Base-by-base conservation (phyloP, 2,113 vertebrate genomes). In the Scalopus aquaticus region DNA sequence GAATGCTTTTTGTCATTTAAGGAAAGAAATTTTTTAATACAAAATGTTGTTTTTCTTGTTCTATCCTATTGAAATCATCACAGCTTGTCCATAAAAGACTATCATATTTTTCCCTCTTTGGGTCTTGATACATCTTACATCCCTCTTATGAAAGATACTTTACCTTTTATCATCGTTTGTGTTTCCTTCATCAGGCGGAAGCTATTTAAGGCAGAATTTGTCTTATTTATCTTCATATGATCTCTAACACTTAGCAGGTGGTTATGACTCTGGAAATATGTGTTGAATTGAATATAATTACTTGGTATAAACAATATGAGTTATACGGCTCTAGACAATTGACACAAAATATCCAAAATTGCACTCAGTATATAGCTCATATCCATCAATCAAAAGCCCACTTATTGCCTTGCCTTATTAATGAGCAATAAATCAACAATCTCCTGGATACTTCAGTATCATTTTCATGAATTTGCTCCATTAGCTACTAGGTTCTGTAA, bases 201-300 rank as follows among this genome's bases (percentile, higher is more conserved):
- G 80, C 6, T 67, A 24, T 62, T 65, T 76, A 80, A 81, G 37
- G 73, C 35, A 65, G 42, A 32, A 58, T 77, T 88, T 79, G 58
- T 93, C 37, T 85, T 65, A 74, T 6, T 37, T 39, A 91, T 28
- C 19, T 85, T 65, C 65, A 17, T 60, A 77, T 32, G 54, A 73
- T 85, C 51, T 95, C 49, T 67, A 90, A 67, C 6, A 74, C 2
- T 35, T 62, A 26, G 20, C 60, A 89, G 69, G 51, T 32, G 28
- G 49, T 37, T 79, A 51, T 39, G 44, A 79, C 28, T 46, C 30
- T 80, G 26, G 72, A 92, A 93, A 76, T 39, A 17, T 2, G 44
- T 20, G 32, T 84, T 65, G 60, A 96, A 90, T 32, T 93, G 26
- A 84, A 76, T 60, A 51, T 62, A 70, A 93, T 78, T 72, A 77